Evolutionary conservation across 2,113 vertebrate species (phyloP).

Genomic region (Anser cygnoides): DNA sequence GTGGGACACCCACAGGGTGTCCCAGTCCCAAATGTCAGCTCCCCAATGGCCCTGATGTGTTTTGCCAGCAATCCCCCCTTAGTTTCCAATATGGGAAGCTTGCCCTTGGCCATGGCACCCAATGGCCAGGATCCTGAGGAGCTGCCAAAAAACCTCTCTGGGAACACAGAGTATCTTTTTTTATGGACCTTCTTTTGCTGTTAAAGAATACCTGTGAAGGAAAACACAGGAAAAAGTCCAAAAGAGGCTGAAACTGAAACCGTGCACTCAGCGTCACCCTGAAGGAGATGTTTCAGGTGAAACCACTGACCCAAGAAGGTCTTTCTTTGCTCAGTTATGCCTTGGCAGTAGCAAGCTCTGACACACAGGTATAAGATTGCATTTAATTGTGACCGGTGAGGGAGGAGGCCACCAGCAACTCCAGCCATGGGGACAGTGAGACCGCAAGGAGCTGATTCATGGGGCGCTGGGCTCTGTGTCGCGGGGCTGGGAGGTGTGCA

Average conservation of each 20-base stretch:
- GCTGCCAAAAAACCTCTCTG: background rate
- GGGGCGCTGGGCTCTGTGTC: rapidly evolving
- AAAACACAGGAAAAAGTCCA: background rate
- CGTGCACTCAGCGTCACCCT: rapidly evolving
- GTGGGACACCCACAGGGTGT: background rate
- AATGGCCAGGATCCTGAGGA: background rate
- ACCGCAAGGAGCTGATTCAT: rapidly evolving
- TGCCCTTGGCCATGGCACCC: background rate
- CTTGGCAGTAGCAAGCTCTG: background rate
- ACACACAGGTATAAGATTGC: background rate
- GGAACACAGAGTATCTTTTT: background rate
- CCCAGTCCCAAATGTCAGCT: background rate
- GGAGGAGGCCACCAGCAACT: background rate
- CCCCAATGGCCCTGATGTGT: rapidly evolving
- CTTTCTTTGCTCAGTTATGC: background rate
- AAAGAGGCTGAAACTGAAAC: background rate
- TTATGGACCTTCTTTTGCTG: background rate
- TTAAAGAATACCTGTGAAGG: background rate
- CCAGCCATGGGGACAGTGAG: rapidly evolving
- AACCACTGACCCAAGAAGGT: background rate
- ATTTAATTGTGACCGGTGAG: background rate
- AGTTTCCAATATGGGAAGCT: rapidly evolving
- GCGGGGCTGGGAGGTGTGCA: rapidly evolving
- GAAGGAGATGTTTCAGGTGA: background rate
- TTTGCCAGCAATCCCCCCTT: background rate